Evolutionary conservation across 2,888 invertebrate species (phyloP), one percentile per base, ranked within the genome.

Genomic region (Polylopha cassiicola): DNA sequence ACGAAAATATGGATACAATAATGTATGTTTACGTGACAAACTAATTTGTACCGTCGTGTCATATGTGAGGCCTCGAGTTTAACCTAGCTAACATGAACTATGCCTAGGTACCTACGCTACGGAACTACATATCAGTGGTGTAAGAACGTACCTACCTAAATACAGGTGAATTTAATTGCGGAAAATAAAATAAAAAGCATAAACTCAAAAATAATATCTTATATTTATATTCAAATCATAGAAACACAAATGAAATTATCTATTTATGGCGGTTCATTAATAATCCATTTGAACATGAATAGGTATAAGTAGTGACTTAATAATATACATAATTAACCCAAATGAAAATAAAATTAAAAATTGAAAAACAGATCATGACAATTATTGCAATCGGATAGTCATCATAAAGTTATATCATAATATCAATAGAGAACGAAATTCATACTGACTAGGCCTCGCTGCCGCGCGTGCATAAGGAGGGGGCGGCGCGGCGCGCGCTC

Each of bases 1-100:
- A 77, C 66, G 55, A 64, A 80, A 82, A 84, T 82, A 82, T 77
- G 50, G 61, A 61, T 64, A 58, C n/a, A n/a, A n/a, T n/a, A n/a
- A n/a, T 65, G 61, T 66, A 66, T 61, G 68, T 61, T 64, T 58
- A 66, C 65, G 24, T 36, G 36, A 33, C 34, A 62, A 60, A 61
- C 56, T 60, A 59, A 59, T 82, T 82, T 82, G 82, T 82, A 82
- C 80, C 53, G 37, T 49, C 69, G 65, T 64, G 56, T 61, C 53
- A 49, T 58, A 50, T 43, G 47, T 53, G 65, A 72, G 73, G 73
- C 67, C 70, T 11, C 8, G 8, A 8, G 13, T 2, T 18, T 37
- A 29, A 6, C 8, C 5, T 37, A 22, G 13, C 10, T 20, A 26
- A 21, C 23, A 13, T 23, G 14, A 22, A 2, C 1, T 14, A 21